Conservation (phyloP, 2,797 vertebrate genomes). For the Bufotes viridis region DNA sequence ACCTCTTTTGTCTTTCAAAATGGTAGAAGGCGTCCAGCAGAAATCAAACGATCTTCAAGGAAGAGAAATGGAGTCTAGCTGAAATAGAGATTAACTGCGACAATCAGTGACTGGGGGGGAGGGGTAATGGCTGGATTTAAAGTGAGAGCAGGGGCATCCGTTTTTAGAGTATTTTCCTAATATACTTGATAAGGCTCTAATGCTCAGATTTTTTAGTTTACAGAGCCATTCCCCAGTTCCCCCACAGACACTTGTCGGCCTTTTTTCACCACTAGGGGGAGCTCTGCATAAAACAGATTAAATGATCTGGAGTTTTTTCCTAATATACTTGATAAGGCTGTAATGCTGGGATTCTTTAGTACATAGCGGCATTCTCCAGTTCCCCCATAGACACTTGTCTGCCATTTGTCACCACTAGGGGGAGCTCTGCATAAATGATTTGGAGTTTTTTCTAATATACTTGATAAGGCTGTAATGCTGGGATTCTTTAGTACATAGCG, state of each 20-base stretch:
- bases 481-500: not conserved
- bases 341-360: not conserved
- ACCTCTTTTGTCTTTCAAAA: slow-evolving; percentile 57
- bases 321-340: not conserved
- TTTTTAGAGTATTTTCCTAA: too few species aligned
- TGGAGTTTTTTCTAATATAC: not conserved
- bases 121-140: not conserved
- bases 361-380: too few species aligned
- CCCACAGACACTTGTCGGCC: not conserved
- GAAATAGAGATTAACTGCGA: not conserved
- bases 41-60: not conserved
- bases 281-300: not conserved
- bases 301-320: not conserved
- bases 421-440: not conserved
- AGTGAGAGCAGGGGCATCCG: not conserved
- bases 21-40: slow-evolving; percentile 4
- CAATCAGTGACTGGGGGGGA: too few species aligned
- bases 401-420: not conserved
- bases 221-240: too few species aligned
- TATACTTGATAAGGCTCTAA: not conserved
- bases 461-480: not conserved
- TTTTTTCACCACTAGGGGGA: not conserved
- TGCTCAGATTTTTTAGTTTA: not conserved
- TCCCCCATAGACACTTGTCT: not conserved
- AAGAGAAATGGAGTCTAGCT: not conserved